Evolutionary conservation across 2,113 vertebrate species (phyloP), one percentile per base, ranked within the genome.

Genomic region (Hyla sarda): DNA sequence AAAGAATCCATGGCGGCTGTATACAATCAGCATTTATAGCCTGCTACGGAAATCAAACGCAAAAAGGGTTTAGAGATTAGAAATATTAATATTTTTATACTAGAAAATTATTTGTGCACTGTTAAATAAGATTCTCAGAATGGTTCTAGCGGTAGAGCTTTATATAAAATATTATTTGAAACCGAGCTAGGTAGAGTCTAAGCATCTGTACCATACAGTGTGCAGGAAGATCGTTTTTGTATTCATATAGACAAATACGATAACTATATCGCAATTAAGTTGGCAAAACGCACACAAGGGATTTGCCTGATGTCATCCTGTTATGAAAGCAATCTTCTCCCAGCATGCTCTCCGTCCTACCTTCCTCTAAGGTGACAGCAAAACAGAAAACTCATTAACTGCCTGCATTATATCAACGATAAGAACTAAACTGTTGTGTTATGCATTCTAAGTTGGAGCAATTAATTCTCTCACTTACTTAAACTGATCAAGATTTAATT

Each of bases 401-500:
- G 93, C 89, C 92, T 92, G 90, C 92, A 58, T 93, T 94, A 93
- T 93, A 92, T 92, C 94, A 93, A 94, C 32, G 94, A 95, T 95
- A 95, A 93, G 93, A 93, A 93, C 93, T 93, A 91, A 92, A 92
- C 93, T 91, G 92, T 90, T 92, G 88, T 90, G 90, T 93, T 96
- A 89, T 94, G 96, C 93, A 93, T 96, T 96, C 96, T 95, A 95
- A 96, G 96, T 95, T 94, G 94, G 95, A 97, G 95, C 96, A 97
- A 97, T 98, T 96, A 96, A 96, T 95, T 96, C 96, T 95, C 95
- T 97, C 97, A 96, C 96, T 97, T 97, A 96, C 96, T 97, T 97
- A 94, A 97, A 98, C 96, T 97, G 97, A 98, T 98, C 95, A 97
- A 97, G 97, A 98, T 98, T 98, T 98, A 98, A 99, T 98, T 98